Base-by-base conservation (phyloP, 2,888 invertebrate species). In the Calameuta filiformis region DNA sequence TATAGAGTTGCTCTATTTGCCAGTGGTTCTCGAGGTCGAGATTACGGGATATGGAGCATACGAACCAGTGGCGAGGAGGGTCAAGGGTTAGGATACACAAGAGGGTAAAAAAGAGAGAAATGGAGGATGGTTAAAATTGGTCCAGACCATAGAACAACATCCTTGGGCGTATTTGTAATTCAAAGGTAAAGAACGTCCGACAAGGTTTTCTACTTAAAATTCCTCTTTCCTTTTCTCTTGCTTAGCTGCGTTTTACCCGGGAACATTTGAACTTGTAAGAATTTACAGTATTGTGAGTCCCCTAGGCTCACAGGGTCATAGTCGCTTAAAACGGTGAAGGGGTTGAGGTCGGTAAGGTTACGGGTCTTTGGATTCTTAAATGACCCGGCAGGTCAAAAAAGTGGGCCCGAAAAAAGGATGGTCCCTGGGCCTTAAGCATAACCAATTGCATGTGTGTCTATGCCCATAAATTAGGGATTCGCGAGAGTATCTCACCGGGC, bases 171-270 rank as follows among this genome's bases (percentile, higher is more conserved):
- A 79, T 77, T 77, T 77, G 79, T 75, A 77, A 77, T 77, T 79
- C 77, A 77, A 78, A 76, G 76, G 37, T 35, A 86, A 88, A 85
- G 87, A 87, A 87, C 87, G 86, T 83, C 85, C 87, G 85, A 90
- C 90, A 90, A 88, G 89, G 87, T 90, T 89, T 89, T 89, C 87
- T 88, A 89, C 89, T 89, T 90, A 90, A 90, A 89, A 90, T 89
- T 90, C 89, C 86, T 87, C 78, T 76, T 82, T 86, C 83, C 82
- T 77, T 6, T 6, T 40, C 15, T 6, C 40, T 40, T 40, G 71
- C 71, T 31, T 15, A 71, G 31, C 12, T 9, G 12, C 71, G 12
- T 71, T 15, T 71, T 11, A 31, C 30, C 71, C 33, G 31, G 71
- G 71, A 71, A 71, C 71, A 71, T 71, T 11, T 71, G 11, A 71